Evolutionary conservation across 2,113 vertebrate species (phyloP).

Genomic region (Himantopus leucocephalus): DNA sequence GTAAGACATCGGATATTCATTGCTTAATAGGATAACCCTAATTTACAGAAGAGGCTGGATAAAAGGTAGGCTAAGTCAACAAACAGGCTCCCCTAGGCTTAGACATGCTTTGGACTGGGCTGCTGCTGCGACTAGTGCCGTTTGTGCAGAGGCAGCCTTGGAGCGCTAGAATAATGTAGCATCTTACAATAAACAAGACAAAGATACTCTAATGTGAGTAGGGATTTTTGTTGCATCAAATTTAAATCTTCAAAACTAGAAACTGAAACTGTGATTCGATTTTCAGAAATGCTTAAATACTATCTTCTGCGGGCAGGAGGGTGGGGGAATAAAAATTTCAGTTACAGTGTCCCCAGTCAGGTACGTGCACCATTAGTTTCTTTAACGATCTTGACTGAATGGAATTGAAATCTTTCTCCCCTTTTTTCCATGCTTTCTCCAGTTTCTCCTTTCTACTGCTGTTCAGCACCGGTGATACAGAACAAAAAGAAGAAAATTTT

Average conservation of each 20-base stretch:
- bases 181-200: not conserved
- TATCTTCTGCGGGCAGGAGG: accelerated
- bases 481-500: not conserved
- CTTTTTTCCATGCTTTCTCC: not conserved
- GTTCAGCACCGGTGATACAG: not conserved
- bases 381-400: not conserved
- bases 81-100: not conserved
- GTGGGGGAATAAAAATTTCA: not conserved
- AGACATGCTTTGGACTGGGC: not conserved
- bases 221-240: not conserved
- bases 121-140: not conserved
- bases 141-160: not conserved
- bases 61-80: not conserved
- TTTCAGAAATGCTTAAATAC: not conserved
- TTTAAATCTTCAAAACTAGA: not conserved
- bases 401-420: not conserved
- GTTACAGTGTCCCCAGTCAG: not conserved
- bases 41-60: not conserved
- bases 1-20: not conserved
- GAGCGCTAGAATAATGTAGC: not conserved
- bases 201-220: not conserved
- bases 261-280: not conserved
- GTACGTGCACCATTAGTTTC: accelerated
- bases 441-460: not conserved
- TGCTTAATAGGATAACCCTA: not conserved